Conservation (phyloP, 2,113 vertebrate species). For the Acanthochromis polyacanthus region DNA sequence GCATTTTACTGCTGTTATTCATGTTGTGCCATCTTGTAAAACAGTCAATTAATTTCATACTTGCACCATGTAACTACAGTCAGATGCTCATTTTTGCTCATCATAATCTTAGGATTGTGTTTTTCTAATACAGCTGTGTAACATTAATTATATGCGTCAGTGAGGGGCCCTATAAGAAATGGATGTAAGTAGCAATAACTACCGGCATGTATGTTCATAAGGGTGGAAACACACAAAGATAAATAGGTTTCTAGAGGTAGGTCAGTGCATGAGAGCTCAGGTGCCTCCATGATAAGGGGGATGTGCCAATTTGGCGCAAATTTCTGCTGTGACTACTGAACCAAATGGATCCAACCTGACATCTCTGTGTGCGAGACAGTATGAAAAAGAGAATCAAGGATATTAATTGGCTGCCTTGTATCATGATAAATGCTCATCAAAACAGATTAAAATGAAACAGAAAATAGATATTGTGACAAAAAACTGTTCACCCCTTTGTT, state of each 20-base stretch:
- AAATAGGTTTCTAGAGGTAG: constrained; percentile 23
- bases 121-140: background rate
- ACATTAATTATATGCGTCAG: background rate
- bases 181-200: background rate
- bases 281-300: constrained; percentile 47
- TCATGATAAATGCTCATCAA: constrained; percentile 10
- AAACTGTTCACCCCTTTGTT: background rate
- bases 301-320: constrained; percentile 56
- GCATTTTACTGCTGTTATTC: background rate
- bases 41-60: background rate
- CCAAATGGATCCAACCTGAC: constrained; percentile 62
- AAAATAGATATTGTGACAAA: background rate
- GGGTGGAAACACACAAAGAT: constrained; percentile 1
- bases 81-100: background rate
- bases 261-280: constrained; percentile 54
- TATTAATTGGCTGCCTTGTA: constrained; percentile 5
- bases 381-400: background rate
- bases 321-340: constrained; percentile 59
- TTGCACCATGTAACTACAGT: background rate
- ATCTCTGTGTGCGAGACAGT: constrained; percentile 16
- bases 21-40: background rate
- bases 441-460: constrained; percentile 17
- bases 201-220: background rate
- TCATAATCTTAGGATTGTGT: background rate
- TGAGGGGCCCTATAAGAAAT: background rate